A percentile compares a stretch with the other conserved stretches of the same genome.
Evolutionary conservation across 1,140 invertebrate genomes (phyloP).

Genomic region (Ephestia elutella): DNA sequence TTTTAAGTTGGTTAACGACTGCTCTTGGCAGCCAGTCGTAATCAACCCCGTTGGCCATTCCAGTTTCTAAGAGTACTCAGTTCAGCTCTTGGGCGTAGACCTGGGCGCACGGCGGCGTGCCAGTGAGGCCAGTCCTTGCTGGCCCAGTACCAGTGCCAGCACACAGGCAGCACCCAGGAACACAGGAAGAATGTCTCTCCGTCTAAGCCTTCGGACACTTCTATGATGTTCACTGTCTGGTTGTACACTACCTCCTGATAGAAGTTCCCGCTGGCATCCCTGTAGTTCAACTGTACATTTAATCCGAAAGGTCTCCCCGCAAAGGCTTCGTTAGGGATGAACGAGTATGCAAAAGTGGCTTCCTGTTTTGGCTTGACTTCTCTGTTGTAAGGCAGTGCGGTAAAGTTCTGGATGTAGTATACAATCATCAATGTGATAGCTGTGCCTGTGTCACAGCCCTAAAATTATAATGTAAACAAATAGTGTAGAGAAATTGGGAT

Average conservation of each 20-base stretch:
- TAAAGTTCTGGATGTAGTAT: slow-evolving; percentile 99
- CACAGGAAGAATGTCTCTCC: slow-evolving; percentile 98
- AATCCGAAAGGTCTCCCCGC: slow-evolving; percentile 96
- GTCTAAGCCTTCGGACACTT: slow-evolving; percentile 97
- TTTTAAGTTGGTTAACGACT: slow-evolving; percentile 85
- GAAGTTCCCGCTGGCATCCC: slow-evolving; percentile 80
- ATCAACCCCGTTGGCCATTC: slow-evolving; percentile 94
- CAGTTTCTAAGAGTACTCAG: too few relatives aligned
- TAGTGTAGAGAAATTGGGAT: too few relatives aligned
- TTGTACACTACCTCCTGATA: slow-evolving; percentile 96
- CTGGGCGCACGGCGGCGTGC: slow-evolving; percentile 77
- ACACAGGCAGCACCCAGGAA: slow-evolving; percentile 93
- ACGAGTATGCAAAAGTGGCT: slow-evolving; percentile 95
- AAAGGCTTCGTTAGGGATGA: slow-evolving; percentile 95
- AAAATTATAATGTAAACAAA: too few relatives aligned
- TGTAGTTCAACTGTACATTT: slow-evolving; percentile 94
- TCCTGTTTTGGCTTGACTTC: slow-evolving; percentile 93
- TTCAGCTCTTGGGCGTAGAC: slow-evolving; percentile 78
- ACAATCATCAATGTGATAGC: too few relatives aligned
- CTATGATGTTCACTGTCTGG: slow-evolving; percentile 97
- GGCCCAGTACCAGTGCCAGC: slow-evolving; percentile 89
- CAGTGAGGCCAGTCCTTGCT: slow-evolving; percentile 90
- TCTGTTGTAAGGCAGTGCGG: slow-evolving; percentile 90
- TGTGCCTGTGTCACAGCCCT: too few relatives aligned
- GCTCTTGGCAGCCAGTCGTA: slow-evolving; percentile 98